Percentiles rank a stretch among this genome's conserved stretches.
Conservation (phyloP, 2,113 vertebrate species). For the Apodemus sylvaticus region DNA sequence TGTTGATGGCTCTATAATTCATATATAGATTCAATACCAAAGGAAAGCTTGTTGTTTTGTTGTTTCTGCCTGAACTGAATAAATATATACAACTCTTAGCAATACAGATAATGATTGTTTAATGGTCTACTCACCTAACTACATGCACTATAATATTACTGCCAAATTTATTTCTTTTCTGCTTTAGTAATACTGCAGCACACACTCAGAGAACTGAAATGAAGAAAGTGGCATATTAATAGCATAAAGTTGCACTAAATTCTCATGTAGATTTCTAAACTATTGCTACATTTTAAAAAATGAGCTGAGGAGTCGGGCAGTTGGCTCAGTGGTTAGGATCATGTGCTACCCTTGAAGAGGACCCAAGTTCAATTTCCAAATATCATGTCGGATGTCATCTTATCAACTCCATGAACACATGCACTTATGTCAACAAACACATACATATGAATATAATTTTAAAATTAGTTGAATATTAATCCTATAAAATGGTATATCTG, state of each 20-base stretch:
- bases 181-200: background rate
- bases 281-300: background rate
- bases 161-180: constrained; percentile 7
- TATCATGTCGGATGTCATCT: background rate
- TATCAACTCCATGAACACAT: background rate
- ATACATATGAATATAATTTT: background rate
- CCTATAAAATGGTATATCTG: background rate
- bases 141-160: constrained; percentile 30
- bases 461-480: constrained; percentile 50
- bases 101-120: constrained; percentile 9
- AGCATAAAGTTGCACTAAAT: constrained; percentile 39
- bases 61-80: background rate
- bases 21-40: constrained; percentile 43
- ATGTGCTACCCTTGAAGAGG: background rate
- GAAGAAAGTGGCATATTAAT: constrained; percentile 14
- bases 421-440: background rate
- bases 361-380: background rate
- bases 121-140: background rate
- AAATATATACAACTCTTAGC: background rate
- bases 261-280: constrained; percentile 25
- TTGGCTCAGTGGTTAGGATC: background rate
- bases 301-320: background rate
- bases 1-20: constrained; percentile 57
- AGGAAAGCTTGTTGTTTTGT: constrained; percentile 44
- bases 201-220: background rate